Conservation (phyloP, 1,140 invertebrate genomes). For the Drosophila obscura region DNA sequence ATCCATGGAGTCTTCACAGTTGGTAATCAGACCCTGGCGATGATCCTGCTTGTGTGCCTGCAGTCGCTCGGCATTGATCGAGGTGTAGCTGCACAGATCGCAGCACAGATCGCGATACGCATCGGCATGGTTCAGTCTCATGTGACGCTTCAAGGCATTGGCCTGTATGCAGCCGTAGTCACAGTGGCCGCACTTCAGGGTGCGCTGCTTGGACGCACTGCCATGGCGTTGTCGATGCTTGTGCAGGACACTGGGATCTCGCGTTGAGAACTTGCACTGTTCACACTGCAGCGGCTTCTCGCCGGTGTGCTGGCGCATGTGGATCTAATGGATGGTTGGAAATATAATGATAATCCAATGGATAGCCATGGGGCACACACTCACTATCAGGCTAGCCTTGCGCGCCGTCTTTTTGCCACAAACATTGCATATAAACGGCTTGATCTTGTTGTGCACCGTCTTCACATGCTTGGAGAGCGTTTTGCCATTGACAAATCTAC, state of each 20-base stretch:
- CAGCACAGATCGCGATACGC: slow-evolving; percentile 66
- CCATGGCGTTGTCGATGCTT: slow-evolving; percentile 76
- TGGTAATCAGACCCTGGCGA: slow-evolving; percentile 61
- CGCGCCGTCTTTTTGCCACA: slow-evolving; percentile 90
- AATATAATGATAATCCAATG: not conserved
- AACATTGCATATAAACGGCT: slow-evolving; percentile 90
- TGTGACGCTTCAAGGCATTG: slow-evolving; percentile 63
- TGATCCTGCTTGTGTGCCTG: slow-evolving; percentile 68
- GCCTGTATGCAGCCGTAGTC: slow-evolving; percentile 69
- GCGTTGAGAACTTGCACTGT: slow-evolving; percentile 74
- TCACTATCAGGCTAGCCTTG: slow-evolving; percentile 88
- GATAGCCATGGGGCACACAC: slow-evolving; percentile 47
- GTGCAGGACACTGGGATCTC: slow-evolving; percentile 79
- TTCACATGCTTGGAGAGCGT: slow-evolving; percentile 91
- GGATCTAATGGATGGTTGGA: slow-evolving; percentile 84
- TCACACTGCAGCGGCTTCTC: slow-evolving; percentile 78
- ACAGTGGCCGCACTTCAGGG: slow-evolving; percentile 55
- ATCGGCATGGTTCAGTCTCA: slow-evolving; percentile 64
- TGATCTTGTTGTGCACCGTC: slow-evolving; percentile 90
- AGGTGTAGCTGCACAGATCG: slow-evolving; percentile 67
- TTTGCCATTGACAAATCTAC: slow-evolving; percentile 90
- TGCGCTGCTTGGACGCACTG: slow-evolving; percentile 24
- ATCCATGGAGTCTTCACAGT: slow-evolving; percentile 68
- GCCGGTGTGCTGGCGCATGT: slow-evolving; percentile 91
- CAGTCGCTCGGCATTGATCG: slow-evolving; percentile 56